A percentile compares a stretch with the other conserved stretches of the same genome.
These are phyloP conservation scores for Amphipyra tragopoginis DNA, from an alignment of 2,888 invertebrate species.

Conservation along the genomic window DNA sequence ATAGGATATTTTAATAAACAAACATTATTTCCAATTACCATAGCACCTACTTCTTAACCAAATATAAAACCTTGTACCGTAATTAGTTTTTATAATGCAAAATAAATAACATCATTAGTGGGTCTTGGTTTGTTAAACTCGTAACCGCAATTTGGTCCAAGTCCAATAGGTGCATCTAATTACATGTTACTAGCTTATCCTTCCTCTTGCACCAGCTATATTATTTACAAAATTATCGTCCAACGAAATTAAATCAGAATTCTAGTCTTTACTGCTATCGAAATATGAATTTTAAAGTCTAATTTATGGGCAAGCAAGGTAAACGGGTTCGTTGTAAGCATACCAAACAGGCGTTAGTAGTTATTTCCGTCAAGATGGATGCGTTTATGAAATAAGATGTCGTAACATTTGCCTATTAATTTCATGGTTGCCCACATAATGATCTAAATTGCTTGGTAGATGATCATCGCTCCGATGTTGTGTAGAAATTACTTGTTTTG, in stretches of 20 bases:
- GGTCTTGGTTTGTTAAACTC: constrained; percentile 40
- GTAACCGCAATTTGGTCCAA: constrained; percentile 47
- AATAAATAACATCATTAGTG: constrained; percentile 37
- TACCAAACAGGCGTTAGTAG: constrained; percentile 67
- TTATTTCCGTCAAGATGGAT: constrained; percentile 77
- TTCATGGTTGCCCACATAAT: constrained; percentile 77
- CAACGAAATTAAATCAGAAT: constrained; percentile 47
- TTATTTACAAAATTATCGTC: constrained; percentile 56
- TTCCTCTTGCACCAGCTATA: constrained; percentile 61
- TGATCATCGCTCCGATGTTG: constrained; percentile 44
- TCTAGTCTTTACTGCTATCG: constrained; percentile 50
- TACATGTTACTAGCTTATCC: constrained; percentile 61
- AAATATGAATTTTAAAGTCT: constrained; percentile 50
- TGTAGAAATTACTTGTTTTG: constrained; percentile 53
- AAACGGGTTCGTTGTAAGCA: constrained; percentile 58
- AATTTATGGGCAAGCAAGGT: constrained; percentile 57
- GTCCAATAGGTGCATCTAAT: constrained; percentile 65
- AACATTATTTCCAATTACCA: constrained; percentile 5
- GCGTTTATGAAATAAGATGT: constrained; percentile 75
- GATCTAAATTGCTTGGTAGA: constrained; percentile 60
- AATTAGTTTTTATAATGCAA: constrained; percentile 26
- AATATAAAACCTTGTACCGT: constrained; percentile 28
- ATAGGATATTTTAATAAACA: constrained; percentile 3
- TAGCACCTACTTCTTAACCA: constrained; percentile 6
- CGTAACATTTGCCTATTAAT: constrained; percentile 79